Evolutionary conservation across 2,888 invertebrate genomes (phyloP), one percentile per base, ranked within the genome.

Genomic region (Monopis laevigella): DNA sequence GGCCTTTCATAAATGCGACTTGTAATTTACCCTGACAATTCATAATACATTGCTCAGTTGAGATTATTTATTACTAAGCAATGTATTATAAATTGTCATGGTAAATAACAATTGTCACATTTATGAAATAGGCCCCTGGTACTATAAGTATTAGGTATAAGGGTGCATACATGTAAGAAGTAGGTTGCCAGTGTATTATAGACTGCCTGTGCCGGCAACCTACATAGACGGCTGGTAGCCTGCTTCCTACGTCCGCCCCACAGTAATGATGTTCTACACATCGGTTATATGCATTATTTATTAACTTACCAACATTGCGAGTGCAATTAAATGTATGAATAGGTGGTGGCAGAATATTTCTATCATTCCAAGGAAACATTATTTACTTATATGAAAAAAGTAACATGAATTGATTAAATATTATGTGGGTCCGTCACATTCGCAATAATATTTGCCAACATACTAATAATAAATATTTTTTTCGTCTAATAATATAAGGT

Each of bases 291-390:
- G 16, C 12, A 30, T 16, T 40, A 18, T 41, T 34, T 35, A 28
- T 14, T 16, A 13, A 34, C 12, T 55, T 57, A 72, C 69, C 66
- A 46, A 60, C 51, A 43, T 50, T 49, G 17, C 44, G 46, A 8
- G 34, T 32, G 44, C 54, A 50, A 43, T 49, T 45, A 45, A 57
- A 60, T 39, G 77, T 78, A 44, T 67, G 63, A 3, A 71, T 55
- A 16, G 78, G 75, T 12, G 78, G 78, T 27, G 70, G 62, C 44
- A 60, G 49, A 40, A 73, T 35, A 4, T 52, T 51, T 36, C 53
- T 48, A 54, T 65, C 53, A 46, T 72, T 75, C 75, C 77, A 77
- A n/a, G 67, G 69, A 45, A 74, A 62, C 34, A 64, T 38, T 67
- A 71, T 71, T 38, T 17, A 17, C 12, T 29, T 2, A 12, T 13